Conservation (phyloP, 2,888 invertebrate species). For the Parapristionchus giblindavisi region DNA sequence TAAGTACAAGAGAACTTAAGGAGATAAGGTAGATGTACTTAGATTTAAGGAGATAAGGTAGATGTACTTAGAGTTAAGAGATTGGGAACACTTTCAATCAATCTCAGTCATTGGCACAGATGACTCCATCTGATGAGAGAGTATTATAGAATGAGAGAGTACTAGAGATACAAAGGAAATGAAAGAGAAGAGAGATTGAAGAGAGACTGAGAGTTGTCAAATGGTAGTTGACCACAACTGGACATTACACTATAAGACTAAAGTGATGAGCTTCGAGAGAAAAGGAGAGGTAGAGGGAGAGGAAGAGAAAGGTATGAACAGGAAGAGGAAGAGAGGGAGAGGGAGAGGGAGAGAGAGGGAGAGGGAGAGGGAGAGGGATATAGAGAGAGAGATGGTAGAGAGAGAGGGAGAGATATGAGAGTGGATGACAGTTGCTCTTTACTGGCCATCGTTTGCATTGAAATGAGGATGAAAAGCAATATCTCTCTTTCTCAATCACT, state of each 20-base stretch:
- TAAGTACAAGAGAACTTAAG: no score
- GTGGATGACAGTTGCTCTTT: not conserved
- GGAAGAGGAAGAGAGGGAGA: not conserved
- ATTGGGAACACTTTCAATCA: not conserved
- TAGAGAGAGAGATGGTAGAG: not conserved
- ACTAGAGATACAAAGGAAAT: not conserved
- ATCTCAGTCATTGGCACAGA: not conserved
- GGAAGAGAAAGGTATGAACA: not conserved
- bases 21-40: not conserved
- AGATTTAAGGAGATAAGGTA: not conserved
- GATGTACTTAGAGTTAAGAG: not conserved
- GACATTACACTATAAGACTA: not conserved
- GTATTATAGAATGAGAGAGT: constrained; percentile 1
- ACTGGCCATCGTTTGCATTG: no score
- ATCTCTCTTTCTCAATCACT: no score
- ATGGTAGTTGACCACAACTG: constrained; percentile 2
- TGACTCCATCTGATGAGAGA: not conserved
- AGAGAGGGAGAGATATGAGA: not conserved
- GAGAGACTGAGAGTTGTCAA: not conserved
- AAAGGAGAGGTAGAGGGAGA: not conserved
- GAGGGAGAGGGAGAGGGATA: not conserved
- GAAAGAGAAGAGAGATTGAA: not conserved
- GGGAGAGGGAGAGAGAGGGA: not conserved
- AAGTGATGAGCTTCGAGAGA: not conserved
- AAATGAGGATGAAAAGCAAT: no score